Base-by-base conservation (phyloP, 2,113 vertebrate species). In the Prionailurus viverrinus region DNA sequence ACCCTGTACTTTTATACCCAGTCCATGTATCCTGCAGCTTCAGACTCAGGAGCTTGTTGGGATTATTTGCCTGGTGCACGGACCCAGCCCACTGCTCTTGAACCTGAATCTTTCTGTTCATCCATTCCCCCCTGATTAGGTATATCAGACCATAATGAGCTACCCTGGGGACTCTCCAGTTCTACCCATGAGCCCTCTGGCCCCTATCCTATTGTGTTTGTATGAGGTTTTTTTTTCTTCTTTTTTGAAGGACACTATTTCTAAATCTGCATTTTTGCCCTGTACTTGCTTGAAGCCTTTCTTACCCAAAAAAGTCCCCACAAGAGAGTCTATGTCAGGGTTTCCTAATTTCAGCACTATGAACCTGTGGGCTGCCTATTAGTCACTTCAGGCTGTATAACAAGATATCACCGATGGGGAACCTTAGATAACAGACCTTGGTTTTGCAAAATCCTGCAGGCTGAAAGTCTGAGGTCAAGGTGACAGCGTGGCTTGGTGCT, bases 301-400 rank as follows among this genome's bases (percentile, higher is more conserved):
- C 15, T 82, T 14, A 48, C 23, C 11, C 23, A 7, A 0, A 48
- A 36, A 33, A 16, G 6, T 21, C 1, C 10, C 15, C 27, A 23
- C 10, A 58, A 31, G 13, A n/a, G 3, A 14, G 36, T 19, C 29
- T 8, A 48, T 3, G 4, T 53, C 3, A 4, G 21, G n/a, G 8
- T 5, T 5, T 83, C 9, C 7, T n/a, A 18, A 11, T 25, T 5
- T 63, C 1, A 63, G 16, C 53, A 74, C 31, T 4, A 18, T 11
- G 61, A 33, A 45, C 1, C 4, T 9, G 11, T 36, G 16, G 3
- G 7, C 16, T 53, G 7, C 6, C 0, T 53, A 6, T 55, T 12
- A 19, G 14, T 71, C 23, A 55, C 9, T 15, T 6, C 15, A 7
- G 14, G 13, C 21, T 27, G 9, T 19, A 0, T 65, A 33, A 63